Conservation (phyloP, 2,797 vertebrate species). For the Peromyscus nudipes region DNA sequence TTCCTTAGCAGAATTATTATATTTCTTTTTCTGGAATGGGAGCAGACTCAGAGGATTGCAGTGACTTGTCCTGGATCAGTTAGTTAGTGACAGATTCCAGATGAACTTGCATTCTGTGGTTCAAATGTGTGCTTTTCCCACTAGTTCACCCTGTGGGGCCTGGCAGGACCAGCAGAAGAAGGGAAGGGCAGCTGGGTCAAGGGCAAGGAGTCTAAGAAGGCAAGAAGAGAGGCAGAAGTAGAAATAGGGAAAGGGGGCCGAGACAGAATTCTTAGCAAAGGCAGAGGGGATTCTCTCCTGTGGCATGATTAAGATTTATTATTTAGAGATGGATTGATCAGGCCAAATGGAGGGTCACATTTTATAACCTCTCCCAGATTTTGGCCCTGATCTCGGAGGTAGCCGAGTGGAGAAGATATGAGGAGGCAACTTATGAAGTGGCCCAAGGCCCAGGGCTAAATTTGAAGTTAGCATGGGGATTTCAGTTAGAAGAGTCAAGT, state of each 20-base stretch:
- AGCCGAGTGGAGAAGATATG: slow-evolving; percentile 34
- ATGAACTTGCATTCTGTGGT: slow-evolving; percentile 70
- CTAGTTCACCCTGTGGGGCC: neutral
- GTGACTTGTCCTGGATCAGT: slow-evolving; percentile 51
- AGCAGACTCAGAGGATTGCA: slow-evolving; percentile 53
- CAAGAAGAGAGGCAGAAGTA: neutral
- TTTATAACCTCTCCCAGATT: slow-evolving; percentile 59
- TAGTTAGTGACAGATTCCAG: slow-evolving; percentile 42
- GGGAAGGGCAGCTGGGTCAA: neutral
- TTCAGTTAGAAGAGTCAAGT: slow-evolving; percentile 77
- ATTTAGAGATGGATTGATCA: slow-evolving; percentile 69
- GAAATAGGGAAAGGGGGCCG: neutral
- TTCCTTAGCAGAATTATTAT: slow-evolving; percentile 53
- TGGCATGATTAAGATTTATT: slow-evolving; percentile 75
- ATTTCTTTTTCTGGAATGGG: slow-evolving; percentile 50
- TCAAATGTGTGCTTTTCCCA: slow-evolving; percentile 28
- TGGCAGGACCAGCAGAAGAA: neutral
- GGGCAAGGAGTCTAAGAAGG: slow-evolving; percentile 8
- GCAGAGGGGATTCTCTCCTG: slow-evolving; percentile 45
- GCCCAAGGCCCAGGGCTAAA: slow-evolving; percentile 74
- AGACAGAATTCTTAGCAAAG: slow-evolving; percentile 24
- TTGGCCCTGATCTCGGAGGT: slow-evolving; percentile 63
- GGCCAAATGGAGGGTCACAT: slow-evolving; percentile 68
- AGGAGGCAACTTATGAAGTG: slow-evolving; percentile 71
- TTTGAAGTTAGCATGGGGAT: slow-evolving; percentile 80